Base-by-base conservation (phyloP, 2,888 invertebrate genomes). In the Drosophila helvetica region DNA sequence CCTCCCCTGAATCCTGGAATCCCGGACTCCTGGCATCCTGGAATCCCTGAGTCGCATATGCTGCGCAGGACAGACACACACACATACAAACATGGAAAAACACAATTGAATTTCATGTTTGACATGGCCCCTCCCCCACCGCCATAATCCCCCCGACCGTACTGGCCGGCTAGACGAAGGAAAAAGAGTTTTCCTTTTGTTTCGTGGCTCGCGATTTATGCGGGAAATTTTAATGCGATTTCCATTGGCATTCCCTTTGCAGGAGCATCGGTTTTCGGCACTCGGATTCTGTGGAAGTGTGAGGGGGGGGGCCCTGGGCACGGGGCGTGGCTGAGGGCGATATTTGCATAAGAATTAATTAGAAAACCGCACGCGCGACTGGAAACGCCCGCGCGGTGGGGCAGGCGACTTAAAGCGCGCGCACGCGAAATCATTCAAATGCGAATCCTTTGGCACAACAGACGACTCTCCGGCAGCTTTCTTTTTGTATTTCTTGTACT, bases 81-180 rank as follows among this genome's bases (percentile, higher is more conserved):
- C 62, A 78, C 54, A 73, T 54, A 59, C 58, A 75, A 55, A 59
- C 64, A 70, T 82, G 70, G 75, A 63, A 77, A 63, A 85, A 79
- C 76, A 80, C 84, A 86, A 85, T 88, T 85, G 88, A 85, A 88
- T 88, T 79, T 79, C 79, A 79, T 83, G 85, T 83, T 84, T 79
- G 83, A 84, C 87, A 85, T 79, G 87, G 57, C 62, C 38, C 18
- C 27, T 25, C 43, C 62, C 70, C 57, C 45, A 22, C 27, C 58
- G 25, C 25, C 12, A 8, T 50, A 38, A 33, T 25, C 46, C 25
- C 6, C 15, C 3, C 18, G 10, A 5, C 8, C 8, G 0, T 3
- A 12, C 4, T 19, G 0, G 3, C 10, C 1, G 4, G 8, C 15
- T 62, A 53, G 27, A 19, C 52, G 22, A 43, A 64, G 78, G 54